Base-by-base conservation (phyloP, 2,888 invertebrate genomes). In the Hoplodrina ambigua region DNA sequence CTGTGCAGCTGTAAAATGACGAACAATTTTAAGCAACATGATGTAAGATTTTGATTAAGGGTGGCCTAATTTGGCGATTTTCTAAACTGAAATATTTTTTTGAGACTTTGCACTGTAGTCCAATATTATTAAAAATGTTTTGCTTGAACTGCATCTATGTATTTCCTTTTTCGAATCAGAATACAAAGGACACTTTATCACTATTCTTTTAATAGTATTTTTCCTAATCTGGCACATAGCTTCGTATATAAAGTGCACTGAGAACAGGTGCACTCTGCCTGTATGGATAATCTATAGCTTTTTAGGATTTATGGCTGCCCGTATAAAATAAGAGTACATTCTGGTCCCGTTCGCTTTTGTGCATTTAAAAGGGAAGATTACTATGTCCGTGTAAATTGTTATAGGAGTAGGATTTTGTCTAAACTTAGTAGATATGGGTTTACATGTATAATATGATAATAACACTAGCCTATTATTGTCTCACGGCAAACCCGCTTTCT, bases 241-340 rank as follows among this genome's bases (percentile, higher is more conserved):
- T 63, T 68, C 66, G 74, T 74, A 74, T 72, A 80, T 75, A 74
- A 74, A 77, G 64, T 83, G 83, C 79, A 75, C 63, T 61, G 83
- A 79, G 79, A 77, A 78, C 85, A 84, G 85, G 83, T 84, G 85
- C 81, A 85, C 72, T 75, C 64, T 69, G 72, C 75, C 67, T 72
- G 76, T 76, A 79, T 79, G 79, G 74, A 81, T 81, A 81, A 85
- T 81, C 78, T 85, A 85, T 85, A 72, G 83, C 75, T 74, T 85
- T 78, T 78, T 72, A 76, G 70, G 76, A 83, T 85, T 85, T 85
- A 84, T 81, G 69, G 81, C 72, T 58, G 33, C 46, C 70, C 69
- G 75, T 81, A 72, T 78, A 78, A 72, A 83, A 75, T 75, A 83
- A 78, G 68, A 66, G 74, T 71, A 76, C 73, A 67, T 83, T 83